phyloP scores from a whole-genome alignment of 2,888 invertebrate species.

The Hirtodrosophila duncani region DNA sequence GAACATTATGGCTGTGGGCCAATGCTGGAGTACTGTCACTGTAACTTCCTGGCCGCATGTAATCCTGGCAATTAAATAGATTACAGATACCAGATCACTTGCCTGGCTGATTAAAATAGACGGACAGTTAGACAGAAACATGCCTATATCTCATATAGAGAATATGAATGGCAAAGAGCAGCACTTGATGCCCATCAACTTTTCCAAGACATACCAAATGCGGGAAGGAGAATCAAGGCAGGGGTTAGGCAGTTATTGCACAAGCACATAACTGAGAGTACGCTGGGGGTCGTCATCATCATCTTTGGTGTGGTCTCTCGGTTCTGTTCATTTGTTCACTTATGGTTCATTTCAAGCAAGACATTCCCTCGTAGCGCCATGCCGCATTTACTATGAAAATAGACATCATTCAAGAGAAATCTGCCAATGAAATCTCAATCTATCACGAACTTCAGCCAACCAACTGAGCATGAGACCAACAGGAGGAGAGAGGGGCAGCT shows the following conservation, averaged over 20 bases:
- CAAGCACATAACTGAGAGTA: conserved; percentile 12
- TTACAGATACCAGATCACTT: conserved; percentile 35
- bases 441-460: not conserved
- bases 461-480: no score
- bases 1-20: not conserved
- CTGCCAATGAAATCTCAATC: not conserved
- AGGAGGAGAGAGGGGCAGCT: no score
- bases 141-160: not conserved
- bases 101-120: conserved; percentile 29
- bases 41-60: conserved; percentile 52
- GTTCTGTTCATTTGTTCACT: conserved; percentile 2
- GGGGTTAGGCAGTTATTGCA: not conserved
- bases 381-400: conserved; percentile 67
- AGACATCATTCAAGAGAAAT: conserved; percentile 54
- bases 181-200: conserved; percentile 37
- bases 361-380: conserved; percentile 45
- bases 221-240: no score
- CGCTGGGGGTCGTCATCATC: conserved; percentile 57
- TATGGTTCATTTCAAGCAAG: conserved; percentile 56
- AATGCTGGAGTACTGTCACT: not conserved
- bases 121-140: conserved; percentile 10
- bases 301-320: not conserved
- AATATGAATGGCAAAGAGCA: conserved; percentile 21
- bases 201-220: no score
- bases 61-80: conserved; percentile 65